These are phyloP conservation scores for Listronotus bonariensis DNA, from an alignment of 1,140 invertebrate species.

Conservation along the genomic window DNA sequence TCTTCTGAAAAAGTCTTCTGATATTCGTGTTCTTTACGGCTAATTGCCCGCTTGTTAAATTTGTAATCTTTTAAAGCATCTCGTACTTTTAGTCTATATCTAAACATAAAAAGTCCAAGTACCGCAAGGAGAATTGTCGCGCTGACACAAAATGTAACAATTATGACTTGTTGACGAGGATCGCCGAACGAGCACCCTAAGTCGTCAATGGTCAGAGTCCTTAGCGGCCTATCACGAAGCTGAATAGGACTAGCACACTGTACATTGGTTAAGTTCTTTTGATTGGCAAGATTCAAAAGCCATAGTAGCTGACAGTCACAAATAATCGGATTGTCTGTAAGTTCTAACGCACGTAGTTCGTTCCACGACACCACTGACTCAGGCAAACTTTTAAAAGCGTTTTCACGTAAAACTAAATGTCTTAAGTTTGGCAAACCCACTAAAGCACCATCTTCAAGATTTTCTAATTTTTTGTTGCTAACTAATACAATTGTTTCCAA, in stretches of 20 bases:
- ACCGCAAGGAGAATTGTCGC: slow-evolving; percentile 70
- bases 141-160: slow-evolving; percentile 72
- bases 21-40: slow-evolving; percentile 83
- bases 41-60: slow-evolving; percentile 76
- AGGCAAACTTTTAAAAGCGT: slow-evolving; percentile 72
- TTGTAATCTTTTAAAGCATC: slow-evolving; percentile 81
- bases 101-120: slow-evolving; percentile 73
- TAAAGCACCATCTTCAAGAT: slow-evolving; percentile 74
- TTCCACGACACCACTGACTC: slow-evolving; percentile 79
- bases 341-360: slow-evolving; percentile 74
- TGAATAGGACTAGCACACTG: slow-evolving; percentile 74
- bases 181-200: slow-evolving; percentile 79
- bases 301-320: slow-evolving; percentile 81
- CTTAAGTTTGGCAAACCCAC: slow-evolving; percentile 77
- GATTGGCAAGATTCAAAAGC: slow-evolving; percentile 75
- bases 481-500: slow-evolving; percentile 76
- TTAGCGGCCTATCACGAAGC: slow-evolving; percentile 70
- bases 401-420: slow-evolving; percentile 76
- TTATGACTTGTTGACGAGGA: slow-evolving; percentile 75
- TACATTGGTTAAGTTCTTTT: slow-evolving; percentile 74
- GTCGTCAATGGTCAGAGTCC: slow-evolving; percentile 71
- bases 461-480: slow-evolving; percentile 73
- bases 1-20: slow-evolving; percentile 86
- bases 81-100: slow-evolving; percentile 75
- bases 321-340: slow-evolving; percentile 82